A percentile compares a stretch with the other conserved stretches of the same genome.
phyloP scores from a whole-genome alignment of 2,888 invertebrate genomes.

The Drosophila gaucha region DNA sequence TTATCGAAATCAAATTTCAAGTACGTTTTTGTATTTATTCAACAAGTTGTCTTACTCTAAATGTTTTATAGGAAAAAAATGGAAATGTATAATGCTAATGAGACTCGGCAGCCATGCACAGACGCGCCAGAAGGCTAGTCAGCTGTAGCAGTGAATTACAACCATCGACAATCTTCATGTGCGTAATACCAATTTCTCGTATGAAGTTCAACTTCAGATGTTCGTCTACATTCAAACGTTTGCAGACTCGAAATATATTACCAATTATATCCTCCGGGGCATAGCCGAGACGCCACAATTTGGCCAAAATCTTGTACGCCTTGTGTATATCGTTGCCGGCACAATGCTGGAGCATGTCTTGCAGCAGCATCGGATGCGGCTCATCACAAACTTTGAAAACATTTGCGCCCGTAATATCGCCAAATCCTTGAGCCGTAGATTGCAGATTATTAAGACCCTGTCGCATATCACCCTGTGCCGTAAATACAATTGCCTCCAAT shows the following conservation, averaged over 20 bases:
- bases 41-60: conserved; percentile 23
- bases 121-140: conserved; percentile 93
- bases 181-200: conserved; percentile 95
- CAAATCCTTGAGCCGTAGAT: conserved; percentile 96
- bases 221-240: conserved; percentile 93
- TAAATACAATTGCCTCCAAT: conserved; percentile 97
- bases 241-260: conserved; percentile 97
- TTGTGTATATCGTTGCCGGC: conserved; percentile 92
- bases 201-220: conserved; percentile 93
- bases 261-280: conserved; percentile 98
- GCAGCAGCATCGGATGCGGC: conserved; percentile 97
- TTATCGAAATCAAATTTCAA: conserved; percentile 23
- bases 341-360: conserved; percentile 95
- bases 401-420: conserved; percentile 94
- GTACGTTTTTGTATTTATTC: conserved; percentile 21
- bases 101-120: conserved; percentile 87
- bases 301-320: conserved; percentile 94
- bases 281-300: conserved; percentile 97
- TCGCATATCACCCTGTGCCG: conserved; percentile 99
- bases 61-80: not conserved
- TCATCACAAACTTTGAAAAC: conserved; percentile 99
- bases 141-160: conserved; percentile 94
- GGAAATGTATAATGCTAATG: conserved; percentile 32
- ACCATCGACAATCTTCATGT: conserved; percentile 96
- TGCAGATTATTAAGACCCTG: conserved; percentile 99